Evolutionary conservation across 1,140 invertebrate genomes (phyloP).

Genomic region (Akabosia matsudoensis): DNA sequence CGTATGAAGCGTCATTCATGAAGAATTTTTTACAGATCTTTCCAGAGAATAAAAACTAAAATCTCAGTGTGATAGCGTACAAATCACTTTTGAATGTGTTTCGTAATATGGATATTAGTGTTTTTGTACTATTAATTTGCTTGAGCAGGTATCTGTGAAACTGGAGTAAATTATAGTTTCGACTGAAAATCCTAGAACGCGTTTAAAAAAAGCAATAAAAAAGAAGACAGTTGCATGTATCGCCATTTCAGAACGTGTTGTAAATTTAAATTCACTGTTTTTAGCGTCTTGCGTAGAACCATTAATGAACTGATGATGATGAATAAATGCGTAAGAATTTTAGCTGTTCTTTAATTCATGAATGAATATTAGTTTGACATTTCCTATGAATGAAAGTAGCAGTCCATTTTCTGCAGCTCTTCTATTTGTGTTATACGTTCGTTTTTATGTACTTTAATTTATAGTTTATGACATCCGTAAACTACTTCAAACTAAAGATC

Average conservation of each 20-base stretch:
- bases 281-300: neutral
- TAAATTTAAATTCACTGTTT: neutral
- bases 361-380: neutral
- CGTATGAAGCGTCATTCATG: too few species aligned
- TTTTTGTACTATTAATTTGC: too few species aligned
- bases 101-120: too few species aligned
- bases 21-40: too few species aligned
- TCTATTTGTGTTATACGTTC: too few species aligned
- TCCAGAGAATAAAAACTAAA: too few species aligned
- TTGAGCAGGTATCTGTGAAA: neutral
- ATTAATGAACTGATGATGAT: neutral
- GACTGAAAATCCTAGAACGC: neutral
- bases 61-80: too few species aligned
- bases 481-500: too few species aligned
- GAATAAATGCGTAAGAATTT: neutral
- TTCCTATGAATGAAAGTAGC: neutral
- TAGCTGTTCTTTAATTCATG: constrained; percentile 10
- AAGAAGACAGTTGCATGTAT: neutral
- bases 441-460: neutral
- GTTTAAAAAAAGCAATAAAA: neutral
- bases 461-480: neutral
- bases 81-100: too few species aligned
- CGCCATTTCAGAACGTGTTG: neutral
- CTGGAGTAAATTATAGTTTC: constrained; percentile 19
- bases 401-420: neutral